Conservation (phyloP, 1,140 invertebrate species). For the Euwallacea similis region DNA sequence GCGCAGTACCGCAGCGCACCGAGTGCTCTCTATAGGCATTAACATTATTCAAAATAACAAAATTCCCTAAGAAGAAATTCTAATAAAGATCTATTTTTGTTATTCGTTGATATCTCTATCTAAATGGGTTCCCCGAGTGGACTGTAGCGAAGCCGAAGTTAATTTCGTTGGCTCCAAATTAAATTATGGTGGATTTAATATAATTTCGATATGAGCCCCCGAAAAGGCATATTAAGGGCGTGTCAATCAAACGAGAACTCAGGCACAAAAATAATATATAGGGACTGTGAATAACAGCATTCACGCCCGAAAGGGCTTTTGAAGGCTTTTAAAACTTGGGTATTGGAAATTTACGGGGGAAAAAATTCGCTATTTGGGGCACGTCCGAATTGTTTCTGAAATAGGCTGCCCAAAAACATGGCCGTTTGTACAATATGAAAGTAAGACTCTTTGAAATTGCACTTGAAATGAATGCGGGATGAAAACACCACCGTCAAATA, state of each 20-base stretch:
- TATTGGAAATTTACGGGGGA: conserved; percentile 7
- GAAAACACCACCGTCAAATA: neutral
- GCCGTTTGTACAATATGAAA: no score
- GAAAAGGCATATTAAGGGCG: conserved; percentile 25
- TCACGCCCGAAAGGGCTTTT: conserved; percentile 14
- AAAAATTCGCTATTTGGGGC: neutral
- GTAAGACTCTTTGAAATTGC: no score
- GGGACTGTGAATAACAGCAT: conserved; percentile 14
- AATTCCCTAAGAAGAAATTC: conserved; percentile 7
- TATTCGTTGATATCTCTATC: conserved; percentile 4
- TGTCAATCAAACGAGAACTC: conserved; percentile 21
- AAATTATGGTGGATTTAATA: conserved; percentile 10
- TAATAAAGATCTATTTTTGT: conserved; percentile 34
- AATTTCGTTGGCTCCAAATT: conserved; percentile 1
- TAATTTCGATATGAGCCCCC: conserved; percentile 7
- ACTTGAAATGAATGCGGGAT: neutral
- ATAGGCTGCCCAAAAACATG: neutral
- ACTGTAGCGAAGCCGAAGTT: neutral
- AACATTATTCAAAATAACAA: conserved; percentile 28
- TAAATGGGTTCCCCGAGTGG: neutral
- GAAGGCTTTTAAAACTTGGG: conserved; percentile 12
- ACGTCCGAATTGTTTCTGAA: neutral
- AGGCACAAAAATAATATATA: conserved; percentile 23
- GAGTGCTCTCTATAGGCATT: conserved; percentile 54
- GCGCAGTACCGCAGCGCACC: conserved; percentile 63